These are phyloP conservation scores for Catamblyrhynchus diadema DNA, from an alignment of 2,797 vertebrate genomes.

Conservation along the genomic window DNA sequence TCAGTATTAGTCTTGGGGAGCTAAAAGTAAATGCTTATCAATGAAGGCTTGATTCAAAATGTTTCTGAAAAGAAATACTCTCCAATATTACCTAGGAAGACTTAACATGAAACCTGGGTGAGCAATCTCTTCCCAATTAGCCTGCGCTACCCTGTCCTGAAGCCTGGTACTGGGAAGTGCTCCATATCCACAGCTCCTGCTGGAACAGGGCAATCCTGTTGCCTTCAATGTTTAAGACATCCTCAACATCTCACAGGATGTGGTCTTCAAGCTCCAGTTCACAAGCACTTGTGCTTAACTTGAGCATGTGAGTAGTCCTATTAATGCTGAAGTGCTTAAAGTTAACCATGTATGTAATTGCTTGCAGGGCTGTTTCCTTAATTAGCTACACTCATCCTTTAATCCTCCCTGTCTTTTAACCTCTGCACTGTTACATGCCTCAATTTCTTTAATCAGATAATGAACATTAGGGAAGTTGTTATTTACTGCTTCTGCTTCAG, in stretches of 20 bases:
- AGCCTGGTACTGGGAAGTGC: neutral
- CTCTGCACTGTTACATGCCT: slow-evolving; percentile 37
- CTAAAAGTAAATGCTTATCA: neutral
- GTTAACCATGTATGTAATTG: slow-evolving; percentile 52
- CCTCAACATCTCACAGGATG: neutral
- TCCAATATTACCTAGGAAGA: neutral
- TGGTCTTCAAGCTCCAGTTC: slow-evolving; percentile 10
- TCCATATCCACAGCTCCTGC: neutral
- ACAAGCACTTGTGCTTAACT: slow-evolving; percentile 30
- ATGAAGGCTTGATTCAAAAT: neutral
- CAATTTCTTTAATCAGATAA: slow-evolving; percentile 55
- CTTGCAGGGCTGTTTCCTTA: slow-evolving; percentile 43
- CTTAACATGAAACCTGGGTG: neutral
- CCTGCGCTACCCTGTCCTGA: neutral
- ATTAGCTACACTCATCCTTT: slow-evolving; percentile 55
- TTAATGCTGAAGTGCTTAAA: slow-evolving; percentile 40
- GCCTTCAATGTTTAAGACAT: neutral
- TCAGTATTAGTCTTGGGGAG: neutral
- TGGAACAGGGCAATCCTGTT: neutral
- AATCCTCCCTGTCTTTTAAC: slow-evolving; percentile 52
- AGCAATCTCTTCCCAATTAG: neutral
- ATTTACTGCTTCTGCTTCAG: slow-evolving; percentile 13
- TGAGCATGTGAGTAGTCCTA: neutral
- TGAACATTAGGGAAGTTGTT: slow-evolving; percentile 7
- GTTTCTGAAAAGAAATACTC: neutral